Conservation (phyloP, 2,113 vertebrate species). For the Cettia cetti region DNA sequence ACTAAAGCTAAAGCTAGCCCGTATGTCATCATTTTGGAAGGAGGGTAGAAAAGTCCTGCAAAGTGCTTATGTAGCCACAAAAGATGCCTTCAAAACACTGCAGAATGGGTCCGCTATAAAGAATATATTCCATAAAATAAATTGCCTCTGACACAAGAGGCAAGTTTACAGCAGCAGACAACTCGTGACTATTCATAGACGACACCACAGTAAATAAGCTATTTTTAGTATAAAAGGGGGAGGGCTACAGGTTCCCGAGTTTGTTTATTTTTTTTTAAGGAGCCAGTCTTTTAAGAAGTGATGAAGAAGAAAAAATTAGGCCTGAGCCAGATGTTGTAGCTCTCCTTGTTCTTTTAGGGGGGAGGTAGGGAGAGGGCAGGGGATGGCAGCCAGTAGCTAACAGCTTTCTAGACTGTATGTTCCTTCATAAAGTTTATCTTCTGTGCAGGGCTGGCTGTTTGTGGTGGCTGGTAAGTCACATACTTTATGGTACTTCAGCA, state of each 20-base stretch:
- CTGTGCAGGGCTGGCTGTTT: slow-evolving; percentile 29
- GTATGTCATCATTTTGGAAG: neutral
- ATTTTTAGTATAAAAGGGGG: slow-evolving; percentile 76
- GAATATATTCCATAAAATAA: slow-evolving; percentile 27
- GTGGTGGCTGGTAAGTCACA: slow-evolving; percentile 47
- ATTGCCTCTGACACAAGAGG: slow-evolving; percentile 60
- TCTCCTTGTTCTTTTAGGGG: neutral
- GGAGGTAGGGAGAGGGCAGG: neutral
- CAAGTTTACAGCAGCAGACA: slow-evolving; percentile 69
- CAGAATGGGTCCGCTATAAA: neutral
- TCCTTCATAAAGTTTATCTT: slow-evolving; percentile 24
- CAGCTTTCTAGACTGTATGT: neutral
- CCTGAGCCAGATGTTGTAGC: neutral
- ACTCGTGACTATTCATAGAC: slow-evolving; percentile 74
- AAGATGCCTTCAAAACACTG: slow-evolving; percentile 38
- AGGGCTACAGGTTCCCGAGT: slow-evolving; percentile 52
- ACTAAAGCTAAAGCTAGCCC: neutral
- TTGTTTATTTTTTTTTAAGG: slow-evolving; percentile 67
- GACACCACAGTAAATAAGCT: slow-evolving; percentile 77
- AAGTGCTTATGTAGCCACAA: neutral
- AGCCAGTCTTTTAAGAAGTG: slow-evolving; percentile 16
- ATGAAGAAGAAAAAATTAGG: neutral
- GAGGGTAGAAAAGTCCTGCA: neutral
- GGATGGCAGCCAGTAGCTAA: neutral
- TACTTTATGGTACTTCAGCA: slow-evolving; percentile 23